Conservation (phyloP, 1,140 invertebrate genomes). For the Drosophila bocki region DNA sequence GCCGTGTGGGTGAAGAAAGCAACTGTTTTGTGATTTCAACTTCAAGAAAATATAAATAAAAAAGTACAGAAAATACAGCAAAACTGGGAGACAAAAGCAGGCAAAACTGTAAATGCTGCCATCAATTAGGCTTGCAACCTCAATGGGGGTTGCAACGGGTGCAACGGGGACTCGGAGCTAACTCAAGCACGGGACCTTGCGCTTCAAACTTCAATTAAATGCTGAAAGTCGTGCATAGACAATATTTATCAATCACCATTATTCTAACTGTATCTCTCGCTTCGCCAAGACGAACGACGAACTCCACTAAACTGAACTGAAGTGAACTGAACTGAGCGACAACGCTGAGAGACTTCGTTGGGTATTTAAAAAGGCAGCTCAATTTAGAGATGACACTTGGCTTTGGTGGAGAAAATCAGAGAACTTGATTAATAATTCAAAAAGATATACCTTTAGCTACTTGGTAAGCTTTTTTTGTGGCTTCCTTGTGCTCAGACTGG, state of each 20-base stretch:
- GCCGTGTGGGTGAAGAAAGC: slow-evolving; percentile 68
- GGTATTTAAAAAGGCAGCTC: slow-evolving; percentile 44
- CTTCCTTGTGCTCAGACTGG: too few species aligned
- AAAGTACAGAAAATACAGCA: not conserved
- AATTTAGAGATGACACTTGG: slow-evolving; percentile 21
- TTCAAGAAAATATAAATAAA: not conserved
- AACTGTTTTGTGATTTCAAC: slow-evolving; percentile 29
- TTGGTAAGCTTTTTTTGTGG: not conserved
- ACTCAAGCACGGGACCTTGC: slow-evolving; percentile 50
- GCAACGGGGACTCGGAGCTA: not conserved
- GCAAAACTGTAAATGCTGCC: slow-evolving; percentile 51
- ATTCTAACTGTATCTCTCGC: slow-evolving; percentile 71
- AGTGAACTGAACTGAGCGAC: slow-evolving; percentile 1
- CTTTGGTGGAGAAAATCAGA: not conserved
- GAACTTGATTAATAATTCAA: not conserved
- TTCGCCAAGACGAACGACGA: slow-evolving; percentile 25
- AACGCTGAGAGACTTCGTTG: slow-evolving; percentile 25
- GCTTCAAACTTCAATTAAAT: slow-evolving; percentile 80
- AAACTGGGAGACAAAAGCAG: slow-evolving; percentile 39
- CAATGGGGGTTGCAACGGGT: slow-evolving; percentile 31
- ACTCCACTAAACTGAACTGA: slow-evolving; percentile 10
- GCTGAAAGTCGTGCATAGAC: slow-evolving; percentile 73
- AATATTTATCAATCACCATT: slow-evolving; percentile 84
- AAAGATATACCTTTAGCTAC: not conserved
- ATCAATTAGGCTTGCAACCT: slow-evolving; percentile 67